phyloP scores from a whole-genome alignment of 2,888 invertebrate species.

The Drosophila niveifrons region DNA sequence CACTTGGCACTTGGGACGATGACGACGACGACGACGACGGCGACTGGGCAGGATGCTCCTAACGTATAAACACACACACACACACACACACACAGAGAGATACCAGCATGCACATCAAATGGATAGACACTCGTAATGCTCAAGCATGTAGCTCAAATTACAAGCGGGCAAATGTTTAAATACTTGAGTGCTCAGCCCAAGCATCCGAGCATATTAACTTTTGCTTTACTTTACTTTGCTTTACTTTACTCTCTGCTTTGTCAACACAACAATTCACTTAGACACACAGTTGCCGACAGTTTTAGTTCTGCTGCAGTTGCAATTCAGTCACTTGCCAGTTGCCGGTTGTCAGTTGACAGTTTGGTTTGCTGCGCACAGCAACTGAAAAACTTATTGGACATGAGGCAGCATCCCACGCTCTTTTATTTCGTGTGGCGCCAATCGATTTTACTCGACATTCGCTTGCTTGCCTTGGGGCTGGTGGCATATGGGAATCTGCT shows the following conservation, averaged over 20 bases:
- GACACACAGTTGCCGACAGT: constrained; percentile 45
- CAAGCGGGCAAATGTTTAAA: constrained; percentile 79
- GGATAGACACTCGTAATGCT: constrained; percentile 63
- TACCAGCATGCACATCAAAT: constrained; percentile 21
- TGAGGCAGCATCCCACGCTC: constrained; percentile 11
- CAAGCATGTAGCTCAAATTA: constrained; percentile 75
- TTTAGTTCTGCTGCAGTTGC: constrained; percentile 19
- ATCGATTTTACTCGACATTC: not conserved
- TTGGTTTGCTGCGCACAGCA: constrained; percentile 8
- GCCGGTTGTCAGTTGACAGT: constrained; percentile 25
- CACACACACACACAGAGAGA: constrained; percentile 9
- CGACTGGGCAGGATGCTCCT: constrained; percentile 40
- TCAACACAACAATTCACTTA: constrained; percentile 81
- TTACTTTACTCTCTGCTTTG: constrained; percentile 57
- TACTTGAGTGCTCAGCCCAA: constrained; percentile 75
- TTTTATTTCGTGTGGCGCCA: not conserved
- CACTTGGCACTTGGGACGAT: constrained; percentile 23
- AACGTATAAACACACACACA: constrained; percentile 19
- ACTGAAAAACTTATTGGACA: constrained; percentile 14
- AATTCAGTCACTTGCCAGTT: constrained; percentile 26
- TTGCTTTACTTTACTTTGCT: constrained; percentile 60
- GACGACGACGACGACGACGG: constrained; percentile 2
- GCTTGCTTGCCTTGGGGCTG: not conserved
- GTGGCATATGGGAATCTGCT: not conserved
- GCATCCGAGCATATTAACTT: constrained; percentile 74